Base-by-base conservation (phyloP, 1,140 invertebrate species). In the Colletes gigas region DNA sequence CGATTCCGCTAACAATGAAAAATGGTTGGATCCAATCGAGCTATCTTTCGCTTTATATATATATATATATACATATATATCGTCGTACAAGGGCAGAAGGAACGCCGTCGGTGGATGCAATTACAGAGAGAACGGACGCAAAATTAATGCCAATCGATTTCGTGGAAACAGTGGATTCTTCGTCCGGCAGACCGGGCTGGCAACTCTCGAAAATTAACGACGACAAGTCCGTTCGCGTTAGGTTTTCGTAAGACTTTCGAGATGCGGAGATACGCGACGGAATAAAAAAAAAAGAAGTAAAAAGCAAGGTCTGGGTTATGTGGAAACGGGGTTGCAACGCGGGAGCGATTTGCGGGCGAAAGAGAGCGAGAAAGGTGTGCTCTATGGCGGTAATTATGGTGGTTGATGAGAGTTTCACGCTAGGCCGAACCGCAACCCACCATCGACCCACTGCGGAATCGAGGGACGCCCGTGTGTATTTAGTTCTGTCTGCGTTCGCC, bases 341-440 rank as follows among this genome's bases (percentile, higher is more conserved):
- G 50, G 62, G 15, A 19, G 59, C 59, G 47, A 55, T 72, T 54
- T 60, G 55, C 17, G 85, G 68, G 3, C 15, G 60, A 84, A 78
- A 81, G 60, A 72, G 82, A 75, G 66, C 59, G 76, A 59, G 75
- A 73, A 78, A 71, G 50, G 52, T 60, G 59, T 77, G 54, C 76
- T 85, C 72, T 85, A 85, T 82, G 76, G 69, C 65, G 83, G 86
- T 91, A 91, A 92, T 92, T 90, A 91, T 89, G 85, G 84, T 90
- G 87, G 87, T 92, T 91, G 90, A 92, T 92, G 90, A 91, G 91
- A 91, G 89, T 90, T 91, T 91, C 87, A 91, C 88, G 88, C 83
- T 88, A 88, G 88, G 84, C 85, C 73, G 83, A 87, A 90, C 88
- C 87, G 83, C 88, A 90, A 79, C 86, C 21, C 84, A 84, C 85